These are phyloP conservation scores for Neogale vison DNA, from an alignment of 2,113 vertebrate species.

Conservation along the genomic window DNA sequence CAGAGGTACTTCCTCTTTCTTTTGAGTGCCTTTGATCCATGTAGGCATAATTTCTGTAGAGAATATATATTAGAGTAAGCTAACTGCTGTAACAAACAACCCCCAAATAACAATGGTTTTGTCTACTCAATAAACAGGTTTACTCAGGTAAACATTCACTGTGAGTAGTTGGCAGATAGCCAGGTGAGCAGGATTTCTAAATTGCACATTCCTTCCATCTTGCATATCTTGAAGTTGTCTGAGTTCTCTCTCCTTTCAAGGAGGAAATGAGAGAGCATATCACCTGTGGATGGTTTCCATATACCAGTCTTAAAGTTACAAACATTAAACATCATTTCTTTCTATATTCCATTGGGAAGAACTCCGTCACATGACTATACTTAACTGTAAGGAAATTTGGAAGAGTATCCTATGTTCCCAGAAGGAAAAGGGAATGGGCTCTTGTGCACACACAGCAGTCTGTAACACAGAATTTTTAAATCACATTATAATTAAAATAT, in stretches of 20 bases:
- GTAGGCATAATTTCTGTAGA: background rate
- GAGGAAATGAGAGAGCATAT: background rate
- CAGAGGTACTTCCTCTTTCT: background rate
- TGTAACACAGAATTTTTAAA: background rate
- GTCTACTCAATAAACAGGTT: too few relatives aligned
- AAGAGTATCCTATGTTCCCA: background rate
- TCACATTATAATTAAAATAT: constrained; percentile 7
- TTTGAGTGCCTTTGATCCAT: background rate
- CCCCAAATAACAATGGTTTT: background rate
- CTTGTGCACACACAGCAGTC: background rate
- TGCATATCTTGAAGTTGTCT: background rate
- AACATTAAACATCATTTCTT: background rate
- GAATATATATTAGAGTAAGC: background rate
- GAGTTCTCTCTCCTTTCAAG: background rate
- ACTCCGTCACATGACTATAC: background rate
- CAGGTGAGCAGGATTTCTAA: background rate
- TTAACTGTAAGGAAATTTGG: background rate
- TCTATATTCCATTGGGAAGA: background rate
- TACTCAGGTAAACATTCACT: background rate
- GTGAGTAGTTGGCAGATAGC: background rate
- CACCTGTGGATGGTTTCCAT: background rate
- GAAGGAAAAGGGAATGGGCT: background rate
- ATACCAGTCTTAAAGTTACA: background rate
- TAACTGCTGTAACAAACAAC: background rate
- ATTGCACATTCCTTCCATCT: background rate